phyloP scores from a whole-genome alignment of 2,888 invertebrate species.

The Acholoe squamosa region DNA sequence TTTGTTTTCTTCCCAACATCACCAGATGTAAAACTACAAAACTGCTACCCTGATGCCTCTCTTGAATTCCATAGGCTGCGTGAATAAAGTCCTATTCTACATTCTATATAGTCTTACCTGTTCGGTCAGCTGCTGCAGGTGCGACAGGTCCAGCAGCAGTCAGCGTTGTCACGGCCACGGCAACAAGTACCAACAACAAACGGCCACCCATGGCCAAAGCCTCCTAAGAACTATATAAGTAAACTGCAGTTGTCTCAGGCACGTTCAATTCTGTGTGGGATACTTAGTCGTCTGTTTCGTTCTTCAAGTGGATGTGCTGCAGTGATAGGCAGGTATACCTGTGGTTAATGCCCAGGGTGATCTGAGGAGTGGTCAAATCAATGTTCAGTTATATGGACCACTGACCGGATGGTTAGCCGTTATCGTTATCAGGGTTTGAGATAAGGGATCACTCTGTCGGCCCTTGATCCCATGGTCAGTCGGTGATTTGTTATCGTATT shows the following conservation, averaged over 20 bases:
- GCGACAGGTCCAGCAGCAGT: background rate
- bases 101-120: background rate
- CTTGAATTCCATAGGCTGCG: no score
- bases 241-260: background rate
- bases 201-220: background rate
- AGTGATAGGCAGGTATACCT: no score
- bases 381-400: background rate
- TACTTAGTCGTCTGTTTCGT: background rate
- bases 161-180: background rate
- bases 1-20: no score
- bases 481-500: background rate
- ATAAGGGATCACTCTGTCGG: background rate
- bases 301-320: no score
- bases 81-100: no score
- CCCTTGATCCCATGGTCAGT: background rate
- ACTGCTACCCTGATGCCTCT: no score
- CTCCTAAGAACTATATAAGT: background rate
- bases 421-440: background rate
- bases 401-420: background rate
- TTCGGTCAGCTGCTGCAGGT: background rate
- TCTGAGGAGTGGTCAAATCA: no score
- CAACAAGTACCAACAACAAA: background rate
- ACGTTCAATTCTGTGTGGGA: background rate
- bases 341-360: no score
- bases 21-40: no score